These are phyloP conservation scores for Orchestes rusci DNA, from an alignment of 2,888 invertebrate genomes.

Conservation along the genomic window DNA sequence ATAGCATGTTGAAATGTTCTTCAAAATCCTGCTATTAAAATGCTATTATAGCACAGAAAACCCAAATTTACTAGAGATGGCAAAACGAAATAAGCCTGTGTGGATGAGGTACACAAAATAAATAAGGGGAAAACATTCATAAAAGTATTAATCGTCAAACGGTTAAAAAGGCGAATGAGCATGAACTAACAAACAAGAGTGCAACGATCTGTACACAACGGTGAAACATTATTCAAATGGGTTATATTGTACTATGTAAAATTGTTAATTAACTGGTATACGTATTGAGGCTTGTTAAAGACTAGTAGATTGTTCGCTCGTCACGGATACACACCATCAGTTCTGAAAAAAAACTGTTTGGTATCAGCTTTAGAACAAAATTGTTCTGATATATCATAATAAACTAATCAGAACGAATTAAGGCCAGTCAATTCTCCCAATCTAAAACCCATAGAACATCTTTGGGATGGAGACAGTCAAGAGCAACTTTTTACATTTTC, in stretches of 20 bases:
- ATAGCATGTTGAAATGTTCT: too few species aligned
- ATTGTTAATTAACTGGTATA: constrained; percentile 38
- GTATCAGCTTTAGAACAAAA: too few species aligned
- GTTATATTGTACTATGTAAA: background rate
- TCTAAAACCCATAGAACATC: too few species aligned
- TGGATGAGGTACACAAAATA: constrained; percentile 37
- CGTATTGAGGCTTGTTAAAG: constrained; percentile 42
- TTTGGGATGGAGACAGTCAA: too few species aligned
- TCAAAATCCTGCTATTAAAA: too few species aligned
- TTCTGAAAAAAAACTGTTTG: constrained; percentile 47
- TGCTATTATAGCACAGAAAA: too few species aligned
- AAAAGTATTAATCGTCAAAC: constrained; percentile 27
- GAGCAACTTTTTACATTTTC: too few species aligned
- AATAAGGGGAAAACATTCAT: constrained; percentile 31
- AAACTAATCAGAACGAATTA: too few species aligned
- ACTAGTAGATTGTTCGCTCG: constrained; percentile 39
- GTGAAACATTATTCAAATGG: too few species aligned
- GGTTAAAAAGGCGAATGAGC: constrained; percentile 13
- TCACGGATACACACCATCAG: constrained; percentile 50
- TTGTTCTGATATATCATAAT: too few species aligned
- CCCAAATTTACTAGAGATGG: too few species aligned
- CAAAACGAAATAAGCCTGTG: constrained; percentile 11
- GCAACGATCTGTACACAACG: constrained; percentile 44
- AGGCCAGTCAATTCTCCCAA: too few species aligned
- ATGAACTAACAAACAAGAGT: constrained; percentile 30